Evolutionary conservation across 2,797 vertebrate species (phyloP), one percentile per base, ranked within the genome.

Genomic region (Neostethus bicornis): DNA sequence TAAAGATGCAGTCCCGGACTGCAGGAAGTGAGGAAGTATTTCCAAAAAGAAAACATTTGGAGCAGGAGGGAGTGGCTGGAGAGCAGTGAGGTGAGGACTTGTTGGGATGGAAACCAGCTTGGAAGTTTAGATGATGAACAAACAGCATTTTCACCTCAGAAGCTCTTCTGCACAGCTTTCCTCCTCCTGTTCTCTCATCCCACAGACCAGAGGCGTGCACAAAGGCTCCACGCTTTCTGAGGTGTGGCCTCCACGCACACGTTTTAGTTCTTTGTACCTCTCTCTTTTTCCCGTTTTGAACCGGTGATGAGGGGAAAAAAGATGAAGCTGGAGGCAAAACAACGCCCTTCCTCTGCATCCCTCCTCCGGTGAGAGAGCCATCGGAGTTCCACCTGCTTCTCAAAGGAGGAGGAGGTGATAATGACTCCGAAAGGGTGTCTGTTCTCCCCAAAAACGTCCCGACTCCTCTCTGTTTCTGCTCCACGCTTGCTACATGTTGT

Each of bases 201-300:
- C 66, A 19, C 73, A 61, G 77, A 56, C 79, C 80, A 64, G 61
- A 61, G 60, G 65, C 75, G 62, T 51, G 79, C 79, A 87, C 82
- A 87, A 87, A 85, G 88, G 80, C 85, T 61, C 68, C 77, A 51
- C 81, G 73, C 73, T 83, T 50, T 45, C 61, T 38, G 84, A 90
- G 85, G 88, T 89, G 89, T 85, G 77, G 85, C 76, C 71, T 66
- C 42, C 39, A 51, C 58, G 66, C 75, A 77, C 61, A 66, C 57
- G 57, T 72, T 84, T 81, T 85, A 79, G 90, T 92, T 87, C 91
- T 92, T 92, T 89, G 90, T 89, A 89, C 62, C 82, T 76, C 61
- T 67, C 75, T 83, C 70, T 87, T 88, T 66, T 87, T 83, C 28
- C 80, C 82, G 65, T 53, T 68, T 28, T 73, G 88, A 79, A 77